Evolutionary conservation across 1,140 invertebrate species (phyloP), one percentile per base, ranked within the genome.

Genomic region (Prorops nasuta): DNA sequence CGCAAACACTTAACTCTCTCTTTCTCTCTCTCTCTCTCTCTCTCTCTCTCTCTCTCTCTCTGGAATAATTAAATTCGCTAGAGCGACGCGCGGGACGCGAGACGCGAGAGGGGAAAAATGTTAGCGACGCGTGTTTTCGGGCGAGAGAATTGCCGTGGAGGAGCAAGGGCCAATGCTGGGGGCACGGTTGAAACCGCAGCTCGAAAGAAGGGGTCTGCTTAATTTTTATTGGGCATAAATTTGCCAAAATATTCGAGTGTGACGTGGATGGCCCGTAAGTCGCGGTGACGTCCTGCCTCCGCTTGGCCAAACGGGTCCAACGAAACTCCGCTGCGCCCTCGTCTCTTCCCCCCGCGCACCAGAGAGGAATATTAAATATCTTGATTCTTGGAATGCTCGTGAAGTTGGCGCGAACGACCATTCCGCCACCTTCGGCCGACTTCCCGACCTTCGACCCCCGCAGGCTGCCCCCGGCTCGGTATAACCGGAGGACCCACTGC

Each of bases 151-250:
- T 44, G 43, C 43, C 41, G 57, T 46, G 35, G 49, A 60, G 40
- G 46, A 53, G 32, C 28, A 36, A 52, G 17, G 14, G 16, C 21
- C 40, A 7, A n/a, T n/a, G n/a, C n/a, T n/a, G n/a, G n/a, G n/a
- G n/a, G n/a, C n/a, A n/a, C 12, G 24, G 24, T 28, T 28, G 24
- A 28, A 28, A 7, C 12, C 15, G 16, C 32, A 4, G 14, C 38
- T 6, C 38, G 18, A 3, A 28, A 28, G 38, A 57, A 56, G 60
- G 64, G 59, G 57, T 66, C 67, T 72, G 69, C 60, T 73, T 73
- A 73, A 73, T 73, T 73, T 71, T 73, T 73, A 73, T 72, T 73
- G 63, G 45, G 55, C 71, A 73, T 73, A 73, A 73, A 73, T 73
- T 72, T 69, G 69, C 65, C 66, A 71, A 73, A 73, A 73, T 73